A percentile compares a stretch with the other conserved stretches of the same genome.
Conservation (phyloP, 2,888 invertebrate species). For the Apocheima hispidaria region DNA sequence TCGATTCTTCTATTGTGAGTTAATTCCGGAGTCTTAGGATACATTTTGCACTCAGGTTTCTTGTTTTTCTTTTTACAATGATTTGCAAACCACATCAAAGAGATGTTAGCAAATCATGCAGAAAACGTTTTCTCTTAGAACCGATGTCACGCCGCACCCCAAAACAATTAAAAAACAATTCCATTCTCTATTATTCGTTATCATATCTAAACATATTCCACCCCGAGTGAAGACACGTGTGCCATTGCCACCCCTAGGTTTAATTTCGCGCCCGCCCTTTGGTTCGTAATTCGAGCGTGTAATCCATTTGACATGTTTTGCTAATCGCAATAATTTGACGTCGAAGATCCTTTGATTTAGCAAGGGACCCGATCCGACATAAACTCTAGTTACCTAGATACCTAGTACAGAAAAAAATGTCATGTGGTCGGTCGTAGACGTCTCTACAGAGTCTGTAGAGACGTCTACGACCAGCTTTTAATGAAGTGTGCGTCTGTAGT, state of each 20-base stretch:
- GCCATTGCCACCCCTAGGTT: slow-evolving; percentile 49
- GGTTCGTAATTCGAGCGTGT: slow-evolving; percentile 78
- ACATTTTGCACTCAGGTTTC: too few relatives aligned
- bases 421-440: too few relatives aligned
- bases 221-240: slow-evolving; percentile 68
- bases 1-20: too few relatives aligned
- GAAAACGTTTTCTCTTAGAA: background rate
- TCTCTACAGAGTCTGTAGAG: too few relatives aligned
- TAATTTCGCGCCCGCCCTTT: slow-evolving; percentile 60
- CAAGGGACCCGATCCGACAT: too few relatives aligned
- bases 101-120: slow-evolving; percentile 5
- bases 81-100: too few relatives aligned
- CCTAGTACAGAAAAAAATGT: too few relatives aligned
- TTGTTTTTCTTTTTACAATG: too few relatives aligned
- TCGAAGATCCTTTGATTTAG: slow-evolving; percentile 58
- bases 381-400: too few relatives aligned
- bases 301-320: slow-evolving; percentile 82
- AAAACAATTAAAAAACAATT: slow-evolving; percentile 51
- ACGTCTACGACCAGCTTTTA: too few relatives aligned
- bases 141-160: slow-evolving; percentile 37
- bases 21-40: too few relatives aligned
- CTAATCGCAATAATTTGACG: slow-evolving; percentile 81
- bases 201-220: slow-evolving; percentile 80
- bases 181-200: slow-evolving; percentile 61
- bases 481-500: too few relatives aligned